Base-by-base conservation (phyloP, 1,140 invertebrate species). In the Acromyrmex charruanus region DNA sequence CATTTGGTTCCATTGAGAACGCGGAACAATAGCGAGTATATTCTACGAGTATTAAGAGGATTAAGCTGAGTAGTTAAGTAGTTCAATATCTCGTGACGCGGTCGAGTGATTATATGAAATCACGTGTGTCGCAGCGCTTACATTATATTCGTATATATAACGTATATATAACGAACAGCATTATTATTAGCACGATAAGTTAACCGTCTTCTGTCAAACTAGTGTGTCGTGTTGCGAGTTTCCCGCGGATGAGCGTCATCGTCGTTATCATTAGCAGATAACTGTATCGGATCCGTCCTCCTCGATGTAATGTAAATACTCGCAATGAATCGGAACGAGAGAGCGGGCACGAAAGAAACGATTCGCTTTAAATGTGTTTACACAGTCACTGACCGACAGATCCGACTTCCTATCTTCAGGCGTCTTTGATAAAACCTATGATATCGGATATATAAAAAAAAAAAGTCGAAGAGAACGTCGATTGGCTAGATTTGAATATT, bases 301-400 rank as follows among this genome's bases (percentile, higher is more conserved):
- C n/a, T n/a, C 25, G 21, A 31, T 18, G 18, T 59, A 58, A 58
- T 28, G 49, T 44, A 72, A 74, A 69, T 5, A 74, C 2, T 7
- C 80, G 39, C 55, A 39, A 82, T 74, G 53, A 82, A 74, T 82
- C 68, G 80, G 9, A 61, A 74, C 18, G 25, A 16, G 65, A 66
- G 65, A 81, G 35, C 44, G 44, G 18, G n/a, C 35, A 31, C 65
- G 55, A 35, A 74, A 21, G 39, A 84, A 75, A 75, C 68, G 80
- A 84, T 74, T 55, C 39, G 80, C 69, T 84, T 84, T 84, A 84
- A 84, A 84, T 61, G 80, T 69, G 39, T 75, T 84, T 84, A 84
- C 80, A 75, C 35, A 75, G 80, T 61, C 58, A 84, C 25, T 63
- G 80, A 84, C 69, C 74, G 80, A 84, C 80, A 84, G 80, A 84